Conservation (phyloP, 1,140 invertebrate genomes). For the Temnothorax curvispinosus region DNA sequence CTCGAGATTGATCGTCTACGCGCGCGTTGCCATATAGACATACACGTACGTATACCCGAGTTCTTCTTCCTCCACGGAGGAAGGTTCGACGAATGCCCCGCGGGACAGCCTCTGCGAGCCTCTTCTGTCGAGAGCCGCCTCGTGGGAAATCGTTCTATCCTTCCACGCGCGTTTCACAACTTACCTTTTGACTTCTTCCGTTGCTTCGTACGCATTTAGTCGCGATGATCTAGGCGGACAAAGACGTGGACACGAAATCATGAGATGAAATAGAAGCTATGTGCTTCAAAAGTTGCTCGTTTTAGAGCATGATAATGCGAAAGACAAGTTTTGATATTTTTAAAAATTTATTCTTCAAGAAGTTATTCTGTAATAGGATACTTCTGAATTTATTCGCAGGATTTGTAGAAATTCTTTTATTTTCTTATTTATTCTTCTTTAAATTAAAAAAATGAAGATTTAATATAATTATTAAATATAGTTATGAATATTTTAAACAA, state of each 20-base stretch:
- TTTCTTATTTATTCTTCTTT: not conserved
- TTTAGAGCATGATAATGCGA: not conserved
- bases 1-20: conserved; percentile 74
- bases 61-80: conserved; percentile 28
- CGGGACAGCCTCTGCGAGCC: conserved; percentile 2
- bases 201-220: conserved; percentile 18
- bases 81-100: conserved; percentile 48
- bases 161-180: conserved; percentile 55
- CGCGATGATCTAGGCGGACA: not conserved
- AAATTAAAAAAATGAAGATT: not conserved
- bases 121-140: conserved; percentile 42
- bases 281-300: not conserved
- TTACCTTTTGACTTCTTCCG: conserved; percentile 23
- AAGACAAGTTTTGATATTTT: not conserved
- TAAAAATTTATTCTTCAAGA: not conserved
- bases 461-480: not conserved
- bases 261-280: not conserved
- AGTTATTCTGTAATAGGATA: not conserved
- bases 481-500: not conserved
- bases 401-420: not conserved
- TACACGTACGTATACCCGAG: conserved; percentile 46
- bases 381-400: not conserved
- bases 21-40: conserved; percentile 18
- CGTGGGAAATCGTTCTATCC: conserved; percentile 64
- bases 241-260: not conserved